Evolutionary conservation across 2,113 vertebrate genomes (phyloP).

Genomic region (Dipodomys spectabilis): DNA sequence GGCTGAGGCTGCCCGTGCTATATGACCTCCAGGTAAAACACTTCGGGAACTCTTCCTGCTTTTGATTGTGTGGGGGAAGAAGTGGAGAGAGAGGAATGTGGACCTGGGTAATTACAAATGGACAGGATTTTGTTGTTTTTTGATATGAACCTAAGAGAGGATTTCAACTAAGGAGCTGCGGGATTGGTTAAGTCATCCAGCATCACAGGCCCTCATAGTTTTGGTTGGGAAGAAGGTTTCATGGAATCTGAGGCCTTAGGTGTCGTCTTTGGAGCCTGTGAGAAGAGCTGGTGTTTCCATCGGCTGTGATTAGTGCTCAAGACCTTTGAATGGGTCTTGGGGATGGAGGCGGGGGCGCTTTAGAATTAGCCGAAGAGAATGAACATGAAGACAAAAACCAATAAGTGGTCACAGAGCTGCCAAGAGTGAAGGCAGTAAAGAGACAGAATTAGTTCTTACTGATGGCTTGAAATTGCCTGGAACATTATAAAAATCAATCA

Average conservation of each 20-base stretch:
- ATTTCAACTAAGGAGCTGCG: conserved; percentile 67
- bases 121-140: conserved; percentile 83
- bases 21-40: conserved; percentile 29
- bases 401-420: conserved; percentile 75
- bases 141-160: conserved; percentile 82
- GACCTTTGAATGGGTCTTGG: conserved; percentile 49
- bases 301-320: conserved; percentile 68
- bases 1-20: background rate
- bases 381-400: conserved; percentile 74
- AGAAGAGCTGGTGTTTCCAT: conserved; percentile 67
- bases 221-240: conserved; percentile 68
- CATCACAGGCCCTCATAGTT: conserved; percentile 73
- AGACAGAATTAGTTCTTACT: conserved; percentile 81
- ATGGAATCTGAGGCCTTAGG: conserved; percentile 60
- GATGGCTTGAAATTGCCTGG: conserved; percentile 81
- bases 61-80: conserved; percentile 6
- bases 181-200: conserved; percentile 85
- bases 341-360: background rate
- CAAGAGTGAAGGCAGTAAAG: conserved; percentile 75
- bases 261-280: conserved; percentile 74
- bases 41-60: conserved; percentile 54
- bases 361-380: conserved; percentile 79
- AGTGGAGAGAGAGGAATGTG: conserved; percentile 45
- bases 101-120: conserved; percentile 74
- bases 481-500: conserved; percentile 83